A percentile compares a stretch with the other conserved stretches of the same genome.
phyloP scores from a whole-genome alignment of 2,888 invertebrate species.

The Ypsolopha sequella region DNA sequence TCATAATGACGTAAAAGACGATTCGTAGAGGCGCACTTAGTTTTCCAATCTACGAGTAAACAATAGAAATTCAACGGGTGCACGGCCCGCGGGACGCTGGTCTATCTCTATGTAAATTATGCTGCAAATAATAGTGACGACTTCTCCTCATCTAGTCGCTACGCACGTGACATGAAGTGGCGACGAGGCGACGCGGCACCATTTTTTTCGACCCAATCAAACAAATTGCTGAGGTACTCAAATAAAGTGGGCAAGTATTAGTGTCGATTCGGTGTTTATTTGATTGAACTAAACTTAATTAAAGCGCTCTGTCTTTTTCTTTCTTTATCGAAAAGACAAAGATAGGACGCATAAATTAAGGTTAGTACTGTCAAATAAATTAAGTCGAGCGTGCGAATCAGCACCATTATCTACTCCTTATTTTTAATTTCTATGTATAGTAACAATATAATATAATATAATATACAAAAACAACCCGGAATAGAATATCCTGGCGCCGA shows the following conservation, averaged over 20 bases:
- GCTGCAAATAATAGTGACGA: constrained; percentile 53
- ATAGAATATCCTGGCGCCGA: too few relatives aligned
- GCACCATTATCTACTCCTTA: too few relatives aligned
- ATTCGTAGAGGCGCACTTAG: constrained; percentile 45
- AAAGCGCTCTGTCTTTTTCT: too few relatives aligned
- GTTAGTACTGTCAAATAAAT: too few relatives aligned
- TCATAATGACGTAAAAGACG: constrained; percentile 58
- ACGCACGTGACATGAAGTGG: constrained; percentile 28
- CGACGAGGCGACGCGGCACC: constrained; percentile 12
- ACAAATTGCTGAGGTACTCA: constrained; percentile 3
- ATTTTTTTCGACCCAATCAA: constrained; percentile 10
- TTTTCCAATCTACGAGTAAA: constrained; percentile 62
- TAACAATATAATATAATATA: too few relatives aligned
- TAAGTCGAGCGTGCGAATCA: background rate
- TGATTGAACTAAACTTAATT: too few relatives aligned
- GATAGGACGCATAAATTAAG: too few relatives aligned
- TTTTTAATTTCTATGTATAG: too few relatives aligned
- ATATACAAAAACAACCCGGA: too few relatives aligned
- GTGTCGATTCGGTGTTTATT: too few relatives aligned
- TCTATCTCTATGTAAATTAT: constrained; percentile 71
- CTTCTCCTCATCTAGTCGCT: constrained; percentile 49
- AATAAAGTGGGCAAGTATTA: too few relatives aligned
- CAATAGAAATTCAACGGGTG: constrained; percentile 70
- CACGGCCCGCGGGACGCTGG: constrained; percentile 57
- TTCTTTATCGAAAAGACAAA: too few relatives aligned